Evolutionary conservation across 2,797 vertebrate species (phyloP), one percentile per base, ranked within the genome.

Genomic region (Melopsittacus undulatus): DNA sequence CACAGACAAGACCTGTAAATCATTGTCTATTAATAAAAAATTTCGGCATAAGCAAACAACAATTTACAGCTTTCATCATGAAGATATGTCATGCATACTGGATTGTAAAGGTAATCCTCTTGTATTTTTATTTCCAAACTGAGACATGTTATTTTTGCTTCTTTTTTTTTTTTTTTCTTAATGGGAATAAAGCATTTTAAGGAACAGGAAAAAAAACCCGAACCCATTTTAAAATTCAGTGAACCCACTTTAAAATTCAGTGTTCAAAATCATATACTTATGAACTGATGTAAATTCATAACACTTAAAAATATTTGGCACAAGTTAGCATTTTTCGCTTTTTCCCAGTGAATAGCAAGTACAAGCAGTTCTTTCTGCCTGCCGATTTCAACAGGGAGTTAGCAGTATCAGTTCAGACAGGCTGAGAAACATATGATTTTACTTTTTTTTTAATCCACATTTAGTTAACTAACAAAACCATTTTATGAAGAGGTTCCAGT

Each of bases 251-350:
- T 17, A 75, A 81, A 85, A 64, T 78, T 74, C 74, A 77, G 15
- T 54, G 43, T 85, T 34, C 66, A 70, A 43, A 59, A 38, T 42
- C 73, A 59, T 83, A 70, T 91, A 45, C 46, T 85, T 52, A 72
- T 89, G 70, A 88, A 32, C 87, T 96, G 83, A 57, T 91, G 56
- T 82, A 80, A 93, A 92, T 96, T 96, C 72, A 23, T 89, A 87
- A 62, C n/a, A 11, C 63, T 83, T 87, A 43, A 59, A 90, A 92
- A 88, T 77, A 68, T 82, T 75, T 94, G 93, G 63, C 92, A 76
- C 21, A 63, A 70, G 45, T 79, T 95, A 63, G 6, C 20, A 45
- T 85, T 95, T 69, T 90, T 90, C 57, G 78, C 24, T 43, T 91
- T 83, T 88, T 87, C 70, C 45, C 76, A 66, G 56, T 61, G 86